Evolutionary conservation across 1,140 invertebrate genomes (phyloP), one percentile per base, ranked within the genome.

Genomic region (Philotrypesis tridentata): DNA sequence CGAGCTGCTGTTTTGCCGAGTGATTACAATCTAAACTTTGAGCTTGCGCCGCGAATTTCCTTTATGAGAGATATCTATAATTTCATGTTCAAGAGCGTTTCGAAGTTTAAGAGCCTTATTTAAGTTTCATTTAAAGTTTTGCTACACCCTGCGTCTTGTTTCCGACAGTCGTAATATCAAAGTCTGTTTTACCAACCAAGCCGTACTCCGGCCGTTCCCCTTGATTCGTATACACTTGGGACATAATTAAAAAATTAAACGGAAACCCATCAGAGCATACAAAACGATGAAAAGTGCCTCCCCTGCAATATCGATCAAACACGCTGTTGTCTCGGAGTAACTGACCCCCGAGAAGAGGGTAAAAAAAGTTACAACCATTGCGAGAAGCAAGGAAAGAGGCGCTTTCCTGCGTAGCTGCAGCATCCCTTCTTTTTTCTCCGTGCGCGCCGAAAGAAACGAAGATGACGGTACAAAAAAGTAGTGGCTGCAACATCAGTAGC

Each of bases 21-120:
- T 65, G 61, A 65, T 65, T 65, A 65, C 27, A 65, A 65, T 65
- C 25, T 27, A 27, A 65, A 65, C 61, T 65, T 65, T 6, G 61
- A 65, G 61, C 61, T 27, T 4, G 27, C 27, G 11, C 12, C 23
- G n/a, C 25, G 6, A 23, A 23, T 27, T 63, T 63, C 61, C 25
- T 63, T 63, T 63, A 63, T 25, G 61, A 63, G 25, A 4, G 61
- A 63, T 63, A 23, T 25, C 61, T 25, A 65, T 65, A 65, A 65
- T 65, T 65, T 65, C 8, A 65, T 65, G 12, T 65, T 65, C 61
- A 65, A 65, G 23, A 65, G 27, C 25, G 48, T 17, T 55, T 5
- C 17, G 2, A 7, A 55, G 48, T 55, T 55, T 55, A 55, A 55
- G 48, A 55, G 48, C 48, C 48, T 55, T 55, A 55, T 55, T 55